A percentile compares a stretch with the other conserved stretches of the same genome.
phyloP scores from a whole-genome alignment of 2,888 invertebrate species.

The Oxycera nigricornis region DNA sequence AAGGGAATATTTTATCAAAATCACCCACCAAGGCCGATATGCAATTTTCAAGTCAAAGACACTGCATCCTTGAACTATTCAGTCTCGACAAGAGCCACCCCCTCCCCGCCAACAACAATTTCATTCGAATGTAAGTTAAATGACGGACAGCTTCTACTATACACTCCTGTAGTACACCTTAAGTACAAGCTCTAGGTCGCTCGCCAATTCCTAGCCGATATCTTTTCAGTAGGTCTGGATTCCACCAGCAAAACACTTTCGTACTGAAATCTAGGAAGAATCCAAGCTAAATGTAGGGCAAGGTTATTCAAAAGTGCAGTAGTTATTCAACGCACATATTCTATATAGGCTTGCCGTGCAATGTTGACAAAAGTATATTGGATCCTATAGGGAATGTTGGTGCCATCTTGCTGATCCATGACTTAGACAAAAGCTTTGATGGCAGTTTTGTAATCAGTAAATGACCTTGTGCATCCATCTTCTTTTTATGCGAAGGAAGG shows the following conservation, averaged over 20 bases:
- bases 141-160: neutral
- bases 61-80: conserved; percentile 34
- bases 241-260: conserved; percentile 8
- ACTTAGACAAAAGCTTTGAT: too few relatives aligned
- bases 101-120: conserved; percentile 6
- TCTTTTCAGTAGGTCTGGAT: conserved; percentile 15
- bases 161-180: too few relatives aligned
- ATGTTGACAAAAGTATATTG: too few relatives aligned
- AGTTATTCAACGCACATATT: conserved; percentile 9
- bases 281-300: conserved; percentile 21
- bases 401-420: too few relatives aligned
- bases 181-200: neutral
- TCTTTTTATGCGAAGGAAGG: too few relatives aligned
- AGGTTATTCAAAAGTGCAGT: conserved; percentile 33
- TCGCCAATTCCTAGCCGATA: conserved; percentile 18
- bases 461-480: too few relatives aligned
- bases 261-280: neutral
- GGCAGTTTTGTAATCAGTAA: too few relatives aligned
- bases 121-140: conserved; percentile 4
- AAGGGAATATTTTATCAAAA: conserved; percentile 35
- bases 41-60: conserved; percentile 37
- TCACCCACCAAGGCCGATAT: conserved; percentile 18
- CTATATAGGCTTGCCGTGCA: too few relatives aligned
- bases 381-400: too few relatives aligned
- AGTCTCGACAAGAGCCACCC: conserved; percentile 30